Evolutionary conservation across 2,888 invertebrate genomes (phyloP), one percentile per base, ranked within the genome.

Genomic region (Auanema freiburgensis): DNA sequence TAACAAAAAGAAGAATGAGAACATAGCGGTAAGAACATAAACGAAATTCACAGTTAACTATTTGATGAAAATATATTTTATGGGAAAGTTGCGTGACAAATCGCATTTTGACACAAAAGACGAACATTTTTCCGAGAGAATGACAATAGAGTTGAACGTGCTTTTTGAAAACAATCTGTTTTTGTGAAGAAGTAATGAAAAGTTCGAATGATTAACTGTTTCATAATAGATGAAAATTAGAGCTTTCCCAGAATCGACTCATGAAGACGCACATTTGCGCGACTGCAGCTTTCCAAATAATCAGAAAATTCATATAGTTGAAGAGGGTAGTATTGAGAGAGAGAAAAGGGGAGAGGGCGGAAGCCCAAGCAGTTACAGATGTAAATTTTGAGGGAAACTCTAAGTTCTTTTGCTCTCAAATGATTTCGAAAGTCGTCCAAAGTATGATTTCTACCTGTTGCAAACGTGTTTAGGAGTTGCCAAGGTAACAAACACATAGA

Each of bases 241-340:
- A 46, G 21, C 46, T 21, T 16, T 18, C 8, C 46, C 21, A 16
- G 16, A 16, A 46, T 3, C 46, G 46, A 16, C 46, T 21, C 18
- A 46, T 46, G 16, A 18, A 21, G 16, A 46, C 3, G 46, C 46
- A 46, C 46, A 46, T 8, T 46, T 16, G 18, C 21, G 16, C 46
- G 46, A 16, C 16, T 16, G 16, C 46, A 46, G 18, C 46, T 46
- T 46, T 16, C 8, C 46, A 16, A 46, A 65, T 61, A 58, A 57
- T 57, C 65, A 61, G 57, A 65, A 65, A 57, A 57, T 65, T 60
- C 57, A 51, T 61, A 61, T 33, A 59, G 46, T 56, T 50, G 53
- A 50, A 33, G 52, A 55, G 24, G 41, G 40, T n/a, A 40, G n/a
- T n/a, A 63, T 50, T 56, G 53, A 62, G 57, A 44, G 44, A 62